These are phyloP conservation scores for Ophiothrix spiculata DNA, from an alignment of 35 echinoderm and acorn worm genomes.

Conservation along the genomic window DNA sequence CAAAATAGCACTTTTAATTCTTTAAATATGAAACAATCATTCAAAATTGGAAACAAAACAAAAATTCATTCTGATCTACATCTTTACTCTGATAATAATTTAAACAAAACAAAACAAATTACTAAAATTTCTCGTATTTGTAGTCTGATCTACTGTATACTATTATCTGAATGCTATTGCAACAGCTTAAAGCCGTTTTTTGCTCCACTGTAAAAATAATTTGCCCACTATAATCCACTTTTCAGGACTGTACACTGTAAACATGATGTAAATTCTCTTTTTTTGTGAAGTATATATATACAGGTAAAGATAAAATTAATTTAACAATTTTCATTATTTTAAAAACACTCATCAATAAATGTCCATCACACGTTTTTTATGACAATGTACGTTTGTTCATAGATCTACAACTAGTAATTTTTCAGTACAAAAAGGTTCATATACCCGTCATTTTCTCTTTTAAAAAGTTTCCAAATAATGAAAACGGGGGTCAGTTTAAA, in stretches of 20 bases:
- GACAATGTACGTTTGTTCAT: conserved; percentile 2
- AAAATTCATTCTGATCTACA: neutral
- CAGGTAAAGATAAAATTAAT: conserved; percentile 11
- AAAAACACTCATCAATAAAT: conserved; percentile 10
- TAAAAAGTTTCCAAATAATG: neutral
- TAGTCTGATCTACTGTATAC: neutral
- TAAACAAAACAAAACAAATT: neutral
- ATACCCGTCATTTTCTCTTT: conserved; percentile 5
- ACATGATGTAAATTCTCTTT: neutral
- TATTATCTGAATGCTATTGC: neutral
- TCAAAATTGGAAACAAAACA: neutral
- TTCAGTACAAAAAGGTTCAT: conserved; percentile 12
- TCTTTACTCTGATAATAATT: neutral
- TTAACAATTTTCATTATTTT: neutral
- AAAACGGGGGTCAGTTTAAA: neutral
- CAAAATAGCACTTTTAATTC: neutral
- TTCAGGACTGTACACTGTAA: neutral
- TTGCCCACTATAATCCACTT: neutral
- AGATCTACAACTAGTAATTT: neutral
- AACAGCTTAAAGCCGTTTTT: neutral
- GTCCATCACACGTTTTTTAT: conserved; percentile 5
- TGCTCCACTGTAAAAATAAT: conserved; percentile 11
- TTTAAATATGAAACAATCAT: neutral
- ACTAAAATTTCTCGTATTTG: neutral
- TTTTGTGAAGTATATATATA: neutral